Percentiles rank a stretch among this genome's conserved stretches.
Evolutionary conservation across 2,113 vertebrate species (phyloP).

Genomic region (Lipophrys pholis): DNA sequence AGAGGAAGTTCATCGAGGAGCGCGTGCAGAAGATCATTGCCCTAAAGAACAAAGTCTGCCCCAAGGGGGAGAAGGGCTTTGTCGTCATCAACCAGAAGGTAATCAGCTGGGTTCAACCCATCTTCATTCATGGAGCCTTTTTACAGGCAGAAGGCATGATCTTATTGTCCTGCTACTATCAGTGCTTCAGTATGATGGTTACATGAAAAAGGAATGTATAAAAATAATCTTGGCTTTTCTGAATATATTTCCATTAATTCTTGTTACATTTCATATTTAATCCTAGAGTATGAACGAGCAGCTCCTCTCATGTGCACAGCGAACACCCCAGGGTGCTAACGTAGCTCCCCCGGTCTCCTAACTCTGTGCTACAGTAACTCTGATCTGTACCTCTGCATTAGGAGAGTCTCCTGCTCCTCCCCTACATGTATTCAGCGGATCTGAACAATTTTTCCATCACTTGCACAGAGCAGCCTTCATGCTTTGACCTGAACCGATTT

Average conservation of each 20-base stretch:
- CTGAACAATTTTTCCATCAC: slow-evolving; percentile 50
- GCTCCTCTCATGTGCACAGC: slow-evolving; percentile 45
- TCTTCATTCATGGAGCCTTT: no score
- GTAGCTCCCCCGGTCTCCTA: slow-evolving; percentile 62
- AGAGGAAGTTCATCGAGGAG: slow-evolving; percentile 97
- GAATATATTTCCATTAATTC: no score
- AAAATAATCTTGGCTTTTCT: no score
- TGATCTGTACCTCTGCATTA: slow-evolving; percentile 79
- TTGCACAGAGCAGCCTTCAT: not conserved
- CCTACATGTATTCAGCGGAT: slow-evolving; percentile 79
- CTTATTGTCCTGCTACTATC: no score
- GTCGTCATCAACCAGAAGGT: slow-evolving; percentile 99
- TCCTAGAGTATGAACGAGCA: no score
- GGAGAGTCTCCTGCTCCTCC: slow-evolving; percentile 45
- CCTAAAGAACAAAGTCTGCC: slow-evolving; percentile 90
- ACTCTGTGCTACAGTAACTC: slow-evolving; percentile 71
- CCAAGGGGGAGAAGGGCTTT: slow-evolving; percentile 91
- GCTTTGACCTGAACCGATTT: not conserved
- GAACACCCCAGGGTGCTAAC: slow-evolving; percentile 69
- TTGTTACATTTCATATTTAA: no score
- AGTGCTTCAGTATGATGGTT: no score
- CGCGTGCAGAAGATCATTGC: slow-evolving; percentile 94
- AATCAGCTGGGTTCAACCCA: not conserved
- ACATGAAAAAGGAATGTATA: no score
- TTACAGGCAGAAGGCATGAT: no score